Evolutionary conservation across 2,888 invertebrate genomes (phyloP), one percentile per base, ranked within the genome.

Genomic region (Germaria angustata): DNA sequence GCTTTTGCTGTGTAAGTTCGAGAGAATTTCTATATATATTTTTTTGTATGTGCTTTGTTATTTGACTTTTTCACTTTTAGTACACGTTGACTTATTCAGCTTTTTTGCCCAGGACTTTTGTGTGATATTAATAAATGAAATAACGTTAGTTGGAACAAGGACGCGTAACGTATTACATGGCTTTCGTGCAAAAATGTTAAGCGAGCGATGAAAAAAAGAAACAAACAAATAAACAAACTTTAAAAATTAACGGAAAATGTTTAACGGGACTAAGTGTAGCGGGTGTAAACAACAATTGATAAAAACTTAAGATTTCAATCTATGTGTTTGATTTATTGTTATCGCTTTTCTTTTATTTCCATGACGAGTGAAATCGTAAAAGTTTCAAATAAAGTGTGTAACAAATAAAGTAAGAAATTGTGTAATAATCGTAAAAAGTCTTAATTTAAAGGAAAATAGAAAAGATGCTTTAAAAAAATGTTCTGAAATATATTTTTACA

Each of bases 121-220:
- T 86, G 77, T 73, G 68, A 76, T 81, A 84, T 85, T 75, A 83
- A 85, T 79, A 77, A 80, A 81, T 79, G 44, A 80, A 85, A 86
- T 87, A 85, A 86, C 88, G 86, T 89, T 87, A 90, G 90, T 90
- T 89, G 87, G 85, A 90, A 90, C 88, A 90, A 90, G 90, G 90
- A 90, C 90, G 89, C 89, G 88, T 87, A 87, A 86, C 88, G 89
- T 87, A 82, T 79, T 75, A 59, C 82, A 79, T 71, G 75, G 75
- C 69, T 53, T 39, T 51, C 75, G 75, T 44, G 53, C n/a, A 51
- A 55, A 66, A 34, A 1, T 36, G 3, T 5, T n/a, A 65, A 55
- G 36, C 65, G 75, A 13, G 32, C 55, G 53, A 5, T 28, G 13
- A 28, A 28, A 34, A 44, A 59, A n/a, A 36, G 32, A 13, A n/a